A percentile compares a stretch with the other conserved stretches of the same genome.
phyloP scores from a whole-genome alignment of 1,140 invertebrate species.

The Anastatus disparis region DNA sequence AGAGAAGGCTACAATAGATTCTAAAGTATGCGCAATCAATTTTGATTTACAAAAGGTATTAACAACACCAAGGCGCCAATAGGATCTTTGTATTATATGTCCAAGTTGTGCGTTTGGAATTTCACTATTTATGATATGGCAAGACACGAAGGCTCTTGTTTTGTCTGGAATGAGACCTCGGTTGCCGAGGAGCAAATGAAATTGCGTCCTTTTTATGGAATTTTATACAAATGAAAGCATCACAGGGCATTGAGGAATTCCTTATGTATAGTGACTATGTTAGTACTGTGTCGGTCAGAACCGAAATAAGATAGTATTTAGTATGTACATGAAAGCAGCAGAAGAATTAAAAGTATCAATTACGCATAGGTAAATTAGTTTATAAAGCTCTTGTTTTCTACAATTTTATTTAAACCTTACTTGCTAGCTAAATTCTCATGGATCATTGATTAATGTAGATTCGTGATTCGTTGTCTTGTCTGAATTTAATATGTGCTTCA shows the following conservation, averaged over 20 bases:
- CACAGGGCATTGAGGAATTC: background rate
- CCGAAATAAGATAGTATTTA: background rate
- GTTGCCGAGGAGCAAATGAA: background rate
- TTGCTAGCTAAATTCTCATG: background rate
- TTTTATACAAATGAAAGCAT: background rate
- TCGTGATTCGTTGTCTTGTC: too few relatives aligned
- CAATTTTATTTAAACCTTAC: background rate
- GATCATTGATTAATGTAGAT: too few relatives aligned
- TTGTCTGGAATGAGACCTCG: background rate
- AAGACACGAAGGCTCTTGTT: background rate
- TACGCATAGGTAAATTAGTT: background rate
- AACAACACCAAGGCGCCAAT: too few relatives aligned
- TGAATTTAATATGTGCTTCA: too few relatives aligned
- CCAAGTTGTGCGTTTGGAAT: too few relatives aligned
- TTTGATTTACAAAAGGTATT: too few relatives aligned
- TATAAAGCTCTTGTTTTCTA: background rate
- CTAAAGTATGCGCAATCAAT: too few relatives aligned
- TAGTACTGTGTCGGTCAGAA: background rate
- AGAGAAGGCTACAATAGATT: too few relatives aligned
- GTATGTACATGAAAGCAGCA: background rate
- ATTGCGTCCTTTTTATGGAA: background rate
- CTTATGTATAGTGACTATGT: background rate
- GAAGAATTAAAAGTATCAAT: background rate
- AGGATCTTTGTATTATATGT: too few relatives aligned
- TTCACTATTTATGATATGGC: too few relatives aligned